A percentile compares a stretch with the other conserved stretches of the same genome.
These are phyloP conservation scores for Mastacembelus armatus DNA, from an alignment of 2,797 vertebrate species.

Conservation along the genomic window DNA sequence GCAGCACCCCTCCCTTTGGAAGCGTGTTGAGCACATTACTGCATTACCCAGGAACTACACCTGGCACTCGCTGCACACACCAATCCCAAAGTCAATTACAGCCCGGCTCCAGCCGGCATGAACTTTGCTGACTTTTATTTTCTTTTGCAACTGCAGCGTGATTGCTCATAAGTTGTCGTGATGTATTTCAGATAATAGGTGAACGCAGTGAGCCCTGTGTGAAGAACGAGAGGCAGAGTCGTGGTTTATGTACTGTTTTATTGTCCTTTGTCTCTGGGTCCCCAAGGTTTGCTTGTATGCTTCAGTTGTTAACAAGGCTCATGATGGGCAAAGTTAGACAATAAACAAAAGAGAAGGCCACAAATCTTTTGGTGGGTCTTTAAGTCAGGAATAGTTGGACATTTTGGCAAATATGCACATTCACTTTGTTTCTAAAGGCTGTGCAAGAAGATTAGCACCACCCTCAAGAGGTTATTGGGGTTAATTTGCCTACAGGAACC, in stretches of 20 bases:
- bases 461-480: too few relatives aligned
- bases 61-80: slow-evolving; percentile 2
- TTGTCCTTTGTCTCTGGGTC: slow-evolving; percentile 61
- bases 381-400: slow-evolving; percentile 6
- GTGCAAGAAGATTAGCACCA: not conserved
- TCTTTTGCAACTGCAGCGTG: not conserved
- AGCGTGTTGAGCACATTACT: slow-evolving; percentile 47
- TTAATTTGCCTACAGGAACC: not conserved
- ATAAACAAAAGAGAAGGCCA: slow-evolving; percentile 39
- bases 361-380: slow-evolving; percentile 13
- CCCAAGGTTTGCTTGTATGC: slow-evolving; percentile 37
- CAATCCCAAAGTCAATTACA: not conserved
- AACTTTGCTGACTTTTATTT: slow-evolving; percentile 7
- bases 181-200: not conserved
- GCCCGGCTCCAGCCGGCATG: not conserved
- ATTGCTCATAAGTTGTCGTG: not conserved
- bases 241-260: slow-evolving; percentile 58
- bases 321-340: slow-evolving; percentile 52
- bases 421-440: not conserved
- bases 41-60: slow-evolving; percentile 43
- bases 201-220: slow-evolving; percentile 1
- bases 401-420: not conserved
- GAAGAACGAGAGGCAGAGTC: slow-evolving; percentile 35
- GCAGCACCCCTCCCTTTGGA: slow-evolving; percentile 44
- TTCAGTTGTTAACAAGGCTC: slow-evolving; percentile 42